phyloP scores from a whole-genome alignment of 2,888 invertebrate species.

The Drosophila percnosoma region DNA sequence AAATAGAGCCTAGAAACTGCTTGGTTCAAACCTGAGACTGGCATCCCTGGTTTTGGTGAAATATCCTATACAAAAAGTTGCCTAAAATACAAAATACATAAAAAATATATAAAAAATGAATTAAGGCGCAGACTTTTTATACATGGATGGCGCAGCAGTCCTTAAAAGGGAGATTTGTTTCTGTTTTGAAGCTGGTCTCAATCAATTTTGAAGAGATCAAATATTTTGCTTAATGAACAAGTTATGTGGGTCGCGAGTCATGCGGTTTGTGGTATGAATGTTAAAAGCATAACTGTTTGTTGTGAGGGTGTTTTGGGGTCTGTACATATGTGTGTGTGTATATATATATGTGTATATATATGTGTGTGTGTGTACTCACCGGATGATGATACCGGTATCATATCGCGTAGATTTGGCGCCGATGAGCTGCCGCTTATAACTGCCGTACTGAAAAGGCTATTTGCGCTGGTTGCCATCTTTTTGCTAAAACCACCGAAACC shows the following conservation, averaged over 20 bases:
- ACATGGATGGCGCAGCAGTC: background rate
- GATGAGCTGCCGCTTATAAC: slow-evolving; percentile 97
- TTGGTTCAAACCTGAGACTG: background rate
- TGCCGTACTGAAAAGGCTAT: slow-evolving; percentile 97
- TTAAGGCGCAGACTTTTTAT: background rate
- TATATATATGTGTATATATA: background rate
- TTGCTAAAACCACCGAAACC: slow-evolving; percentile 90
- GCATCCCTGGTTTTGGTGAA: background rate
- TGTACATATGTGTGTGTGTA: background rate
- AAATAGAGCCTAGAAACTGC: background rate
- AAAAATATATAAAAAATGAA: no score
- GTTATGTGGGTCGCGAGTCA: background rate
- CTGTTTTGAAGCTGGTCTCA: background rate
- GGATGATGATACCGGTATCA: slow-evolving; percentile 91
- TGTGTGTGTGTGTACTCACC: slow-evolving; percentile 86
- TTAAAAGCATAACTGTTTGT: background rate
- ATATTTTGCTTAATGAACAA: background rate
- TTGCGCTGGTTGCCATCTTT: slow-evolving; percentile 89
- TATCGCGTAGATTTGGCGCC: slow-evolving; percentile 94
- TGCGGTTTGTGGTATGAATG: background rate
- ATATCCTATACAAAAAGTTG: background rate
- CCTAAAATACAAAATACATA: background rate
- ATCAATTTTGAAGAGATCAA: background rate
- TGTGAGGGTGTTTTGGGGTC: background rate
- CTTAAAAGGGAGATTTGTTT: background rate